Evolutionary conservation across 2,888 invertebrate species (phyloP).

Genomic region (Dryobota labecula): DNA sequence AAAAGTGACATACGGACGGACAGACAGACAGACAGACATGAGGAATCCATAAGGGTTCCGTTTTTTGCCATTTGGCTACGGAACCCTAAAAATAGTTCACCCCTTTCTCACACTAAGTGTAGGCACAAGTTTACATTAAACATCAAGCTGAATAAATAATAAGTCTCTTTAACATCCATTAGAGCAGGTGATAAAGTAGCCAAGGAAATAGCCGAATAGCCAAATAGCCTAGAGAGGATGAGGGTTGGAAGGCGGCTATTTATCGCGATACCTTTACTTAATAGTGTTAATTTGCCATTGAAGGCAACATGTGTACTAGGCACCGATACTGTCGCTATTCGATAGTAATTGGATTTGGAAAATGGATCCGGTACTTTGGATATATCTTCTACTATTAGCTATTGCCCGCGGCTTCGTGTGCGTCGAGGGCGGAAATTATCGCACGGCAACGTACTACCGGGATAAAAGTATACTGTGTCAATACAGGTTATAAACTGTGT

Average conservation of each 20-base stretch:
- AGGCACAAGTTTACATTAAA: conserved; percentile 36
- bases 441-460: no score
- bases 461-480: no score
- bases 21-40: no score
- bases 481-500: no score
- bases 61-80: no score
- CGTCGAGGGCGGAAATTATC: no score
- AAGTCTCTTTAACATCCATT: conserved; percentile 70
- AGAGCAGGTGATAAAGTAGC: conserved; percentile 65
- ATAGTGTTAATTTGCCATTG: conserved; percentile 46
- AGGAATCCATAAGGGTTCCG: no score
- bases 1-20: no score
- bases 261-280: conserved; percentile 32
- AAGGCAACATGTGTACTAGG: conserved; percentile 32
- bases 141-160: conserved; percentile 72
- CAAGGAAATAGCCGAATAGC: conserved; percentile 37
- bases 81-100: conserved; percentile 45
- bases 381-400: no score
- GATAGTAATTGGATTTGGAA: conserved; percentile 20
- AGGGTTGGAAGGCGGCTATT: conserved; percentile 41
- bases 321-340: neutral
- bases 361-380: neutral
- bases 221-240: conserved; percentile 31
- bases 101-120: conserved; percentile 36
- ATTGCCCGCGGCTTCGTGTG: no score